A percentile compares a stretch with the other conserved stretches of the same genome.
phyloP scores from a whole-genome alignment of 2,113 vertebrate species.

The Platycercus adscitus region DNA sequence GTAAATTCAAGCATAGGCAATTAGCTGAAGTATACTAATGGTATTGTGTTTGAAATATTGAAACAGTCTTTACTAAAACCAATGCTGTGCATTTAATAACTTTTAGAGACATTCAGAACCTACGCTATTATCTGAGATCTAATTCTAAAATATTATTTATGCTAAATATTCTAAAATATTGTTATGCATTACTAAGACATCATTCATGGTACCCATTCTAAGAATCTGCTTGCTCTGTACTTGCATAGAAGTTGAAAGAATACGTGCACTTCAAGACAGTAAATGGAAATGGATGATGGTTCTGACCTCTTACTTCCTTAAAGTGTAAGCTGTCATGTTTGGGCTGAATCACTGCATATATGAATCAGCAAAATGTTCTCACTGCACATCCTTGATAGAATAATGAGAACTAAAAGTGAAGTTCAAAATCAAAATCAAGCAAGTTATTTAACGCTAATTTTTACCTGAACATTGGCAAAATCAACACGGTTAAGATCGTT shows the following conservation, averaged over 20 bases:
- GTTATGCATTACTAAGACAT: not conserved
- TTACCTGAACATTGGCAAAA: conserved; percentile 99
- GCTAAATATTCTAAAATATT: not conserved
- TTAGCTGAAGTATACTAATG: not conserved
- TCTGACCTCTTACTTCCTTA: not conserved
- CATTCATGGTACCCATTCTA: not conserved
- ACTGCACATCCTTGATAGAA: not conserved
- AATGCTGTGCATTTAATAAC: not conserved
- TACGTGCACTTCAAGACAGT: not conserved
- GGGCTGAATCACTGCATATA: not conserved
- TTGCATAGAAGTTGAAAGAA: not conserved
- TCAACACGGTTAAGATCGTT: conserved; percentile 98
- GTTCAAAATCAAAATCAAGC: not conserved
- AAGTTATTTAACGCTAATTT: not conserved
- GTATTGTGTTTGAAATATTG: not conserved
- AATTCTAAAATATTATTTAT: not conserved
- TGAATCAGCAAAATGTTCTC: not conserved
- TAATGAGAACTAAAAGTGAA: not conserved
- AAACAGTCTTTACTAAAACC: not conserved
- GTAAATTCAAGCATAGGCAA: not conserved
- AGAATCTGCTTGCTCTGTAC: not conserved
- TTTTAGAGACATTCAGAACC: not conserved
- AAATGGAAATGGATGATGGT: not conserved
- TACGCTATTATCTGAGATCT: not conserved
- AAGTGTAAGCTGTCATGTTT: not conserved